Percentiles rank a stretch among this genome's conserved stretches.
Conservation (phyloP, 1,140 invertebrate genomes). For the Matsumurasca onukii region DNA sequence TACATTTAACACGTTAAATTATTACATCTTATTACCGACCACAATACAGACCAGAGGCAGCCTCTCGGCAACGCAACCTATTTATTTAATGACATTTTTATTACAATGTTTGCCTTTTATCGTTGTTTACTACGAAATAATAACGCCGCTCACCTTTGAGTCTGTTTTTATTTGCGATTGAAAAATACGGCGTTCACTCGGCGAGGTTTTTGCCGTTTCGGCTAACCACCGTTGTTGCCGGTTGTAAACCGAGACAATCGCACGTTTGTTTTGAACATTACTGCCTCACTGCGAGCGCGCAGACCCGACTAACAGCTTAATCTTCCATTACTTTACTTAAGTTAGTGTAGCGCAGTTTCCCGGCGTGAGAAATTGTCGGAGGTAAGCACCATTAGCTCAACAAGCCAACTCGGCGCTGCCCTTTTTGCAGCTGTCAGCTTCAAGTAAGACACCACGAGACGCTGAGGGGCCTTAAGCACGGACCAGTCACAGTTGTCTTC, state of each 20-base stretch:
- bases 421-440: too few relatives aligned
- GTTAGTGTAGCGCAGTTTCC: too few relatives aligned
- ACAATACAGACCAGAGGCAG: conserved; percentile 1
- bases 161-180: conserved; percentile 26
- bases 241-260: conserved; percentile 4
- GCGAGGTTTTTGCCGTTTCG: conserved; percentile 18
- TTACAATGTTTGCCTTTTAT: conserved; percentile 27
- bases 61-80: not conserved
- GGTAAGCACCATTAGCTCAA: too few relatives aligned
- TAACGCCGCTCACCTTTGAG: conserved; percentile 20
- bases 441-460: too few relatives aligned
- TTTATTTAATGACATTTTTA: conserved; percentile 18
- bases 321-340: conserved; percentile 24
- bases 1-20: conserved; percentile 26
- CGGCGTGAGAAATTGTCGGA: too few relatives aligned
- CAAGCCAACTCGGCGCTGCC: too few relatives aligned
- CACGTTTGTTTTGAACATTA: conserved; percentile 23
- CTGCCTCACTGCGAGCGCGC: not conserved
- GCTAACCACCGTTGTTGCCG: conserved; percentile 8
- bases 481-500: too few relatives aligned
- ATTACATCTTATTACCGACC: conserved; percentile 20
- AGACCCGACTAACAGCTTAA: not conserved
- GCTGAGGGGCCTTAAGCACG: too few relatives aligned
- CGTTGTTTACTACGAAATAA: conserved; percentile 26
- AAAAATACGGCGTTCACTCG: conserved; percentile 23